A percentile compares a stretch with the other conserved stretches of the same genome.
phyloP scores from a whole-genome alignment of 2,888 invertebrate genomes.

The Magallana nippona region DNA sequence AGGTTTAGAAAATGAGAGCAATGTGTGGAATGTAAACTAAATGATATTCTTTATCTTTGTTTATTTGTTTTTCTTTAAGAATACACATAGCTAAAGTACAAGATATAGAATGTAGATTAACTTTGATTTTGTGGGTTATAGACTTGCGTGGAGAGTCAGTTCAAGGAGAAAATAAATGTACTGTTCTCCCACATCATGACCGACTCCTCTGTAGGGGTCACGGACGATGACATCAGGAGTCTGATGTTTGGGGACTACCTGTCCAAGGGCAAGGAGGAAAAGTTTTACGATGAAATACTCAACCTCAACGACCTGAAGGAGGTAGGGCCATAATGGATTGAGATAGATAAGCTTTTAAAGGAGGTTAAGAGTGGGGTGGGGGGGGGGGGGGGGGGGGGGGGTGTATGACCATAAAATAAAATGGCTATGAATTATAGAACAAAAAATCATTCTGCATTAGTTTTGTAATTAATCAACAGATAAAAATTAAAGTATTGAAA shows the following conservation, averaged over 20 bases:
- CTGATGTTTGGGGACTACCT: constrained; percentile 79
- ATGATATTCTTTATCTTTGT: no score
- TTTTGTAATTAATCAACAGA: no score
- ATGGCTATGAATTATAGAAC: no score
- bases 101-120: neutral
- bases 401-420: no score
- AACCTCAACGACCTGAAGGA: constrained; percentile 74
- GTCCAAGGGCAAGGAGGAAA: constrained; percentile 71
- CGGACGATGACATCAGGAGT: constrained; percentile 77
- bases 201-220: constrained; percentile 66
- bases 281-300: constrained; percentile 76
- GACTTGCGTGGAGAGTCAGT: constrained; percentile 74
- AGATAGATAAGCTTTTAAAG: neutral
- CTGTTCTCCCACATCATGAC: constrained; percentile 73
- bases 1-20: no score
- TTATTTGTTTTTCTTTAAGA: no score
- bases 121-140: constrained; percentile 51
- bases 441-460: no score
- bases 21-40: no score
- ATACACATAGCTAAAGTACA: no score
- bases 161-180: constrained; percentile 77
- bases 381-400: no score
- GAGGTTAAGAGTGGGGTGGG: no score
- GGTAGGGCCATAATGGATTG: constrained; percentile 56
- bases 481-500: no score